Evolutionary conservation across 2,113 vertebrate genomes (phyloP), one percentile per base, ranked within the genome.

Genomic region (Chloroceryle aenea): DNA sequence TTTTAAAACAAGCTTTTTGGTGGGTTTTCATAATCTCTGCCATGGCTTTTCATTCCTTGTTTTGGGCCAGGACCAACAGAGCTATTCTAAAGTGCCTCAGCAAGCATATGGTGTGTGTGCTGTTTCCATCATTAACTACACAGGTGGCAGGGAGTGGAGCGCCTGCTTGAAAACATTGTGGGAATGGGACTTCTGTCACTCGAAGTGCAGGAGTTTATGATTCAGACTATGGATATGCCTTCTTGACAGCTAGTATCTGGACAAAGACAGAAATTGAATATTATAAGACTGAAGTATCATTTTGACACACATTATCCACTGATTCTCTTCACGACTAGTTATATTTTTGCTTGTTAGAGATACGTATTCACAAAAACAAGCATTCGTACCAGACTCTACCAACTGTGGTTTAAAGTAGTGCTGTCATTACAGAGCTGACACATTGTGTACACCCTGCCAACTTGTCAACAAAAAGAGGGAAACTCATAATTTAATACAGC

Each of bases 401-500:
- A 88, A 7, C 21, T 27, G 62, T 1, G 5, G 26, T n/a, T 93
- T 85, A 69, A 85, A 84, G 79, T 10, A 21, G 10, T 77, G 63
- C 59, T 96, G 82, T 78, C 55, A 63, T 90, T 88, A 52, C 47
- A 66, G 75, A 87, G 38, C 56, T 94, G 75, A 90, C 64, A 69
- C 9, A 4, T 66, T 62, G 71, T 6, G 3, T 66, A 73, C 40
- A n/a, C 10, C 9, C 81, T 23, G 56, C 52, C 63, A 96, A 85
- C 73, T 88, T 93, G 90, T 96, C 96, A 94, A 96, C 93, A 87
- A 87, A 76, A 87, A 77, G 79, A 76, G 30, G 59, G 74, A 25
- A 84, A 87, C 55, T 71, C 0, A 0, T 68, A 90, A 86, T 77
- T 93, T 96, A 96, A 66, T 96, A 87, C 97, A 83, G 92, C 95